phyloP scores from a whole-genome alignment of 2,797 vertebrate genomes.

The Pangasius djambal region DNA sequence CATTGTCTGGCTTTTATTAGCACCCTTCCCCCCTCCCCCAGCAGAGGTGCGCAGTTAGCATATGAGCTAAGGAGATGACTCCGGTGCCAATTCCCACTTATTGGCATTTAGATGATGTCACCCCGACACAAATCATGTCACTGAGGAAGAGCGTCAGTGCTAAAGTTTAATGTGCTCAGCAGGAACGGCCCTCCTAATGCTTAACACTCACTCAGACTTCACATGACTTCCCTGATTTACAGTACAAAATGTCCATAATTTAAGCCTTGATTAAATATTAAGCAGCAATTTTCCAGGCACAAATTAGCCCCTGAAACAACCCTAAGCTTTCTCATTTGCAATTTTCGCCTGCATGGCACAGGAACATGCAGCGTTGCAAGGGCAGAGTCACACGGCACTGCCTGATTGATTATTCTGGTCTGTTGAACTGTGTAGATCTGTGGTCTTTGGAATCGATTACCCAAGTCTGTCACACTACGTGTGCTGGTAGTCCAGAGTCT shows the following conservation, averaged over 20 bases:
- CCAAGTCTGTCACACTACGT: conserved; percentile 64
- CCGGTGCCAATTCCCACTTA: conserved; percentile 30
- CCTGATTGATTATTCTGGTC: conserved; percentile 68
- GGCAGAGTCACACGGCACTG: conserved; percentile 26
- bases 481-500: conserved; percentile 52
- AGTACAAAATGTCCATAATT: conserved; percentile 13
- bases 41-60: conserved; percentile 29
- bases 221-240: conserved; percentile 36
- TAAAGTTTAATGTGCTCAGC: conserved; percentile 40
- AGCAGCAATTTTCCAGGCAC: conserved; percentile 28
- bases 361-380: conserved; percentile 3
- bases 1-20: conserved; percentile 50
- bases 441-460: conserved; percentile 63
- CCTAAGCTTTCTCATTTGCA: conserved; percentile 18
- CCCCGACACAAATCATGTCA: conserved; percentile 38
- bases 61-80: conserved; percentile 25
- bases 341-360: background rate
- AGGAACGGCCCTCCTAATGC: conserved; percentile 9
- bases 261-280: conserved; percentile 39
- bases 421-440: conserved; percentile 61
- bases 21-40: background rate
- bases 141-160: conserved; percentile 8
- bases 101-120: conserved; percentile 54
- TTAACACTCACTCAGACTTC: conserved; percentile 8
- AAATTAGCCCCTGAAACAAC: conserved; percentile 31